Percentiles rank a stretch among this genome's conserved stretches.
phyloP scores from a whole-genome alignment of 2,113 vertebrate genomes.

The Hystrix brachyura region DNA sequence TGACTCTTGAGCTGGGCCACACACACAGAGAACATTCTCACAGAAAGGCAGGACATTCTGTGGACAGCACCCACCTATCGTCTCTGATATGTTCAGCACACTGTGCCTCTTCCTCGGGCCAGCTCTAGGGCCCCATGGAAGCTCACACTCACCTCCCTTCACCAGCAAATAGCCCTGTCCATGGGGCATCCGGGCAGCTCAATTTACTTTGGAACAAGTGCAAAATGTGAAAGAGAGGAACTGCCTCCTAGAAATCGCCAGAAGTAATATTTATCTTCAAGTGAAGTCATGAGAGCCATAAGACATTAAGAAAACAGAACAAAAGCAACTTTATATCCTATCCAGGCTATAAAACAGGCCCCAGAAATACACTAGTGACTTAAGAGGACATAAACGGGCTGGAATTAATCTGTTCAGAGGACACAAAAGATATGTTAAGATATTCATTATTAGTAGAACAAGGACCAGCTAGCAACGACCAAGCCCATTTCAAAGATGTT shows the following conservation, averaged over 20 bases:
- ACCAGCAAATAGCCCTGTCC: background rate
- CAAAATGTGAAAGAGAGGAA: background rate
- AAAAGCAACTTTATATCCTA: background rate
- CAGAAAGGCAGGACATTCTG: background rate
- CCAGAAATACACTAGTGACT: background rate
- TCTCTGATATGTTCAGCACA: background rate
- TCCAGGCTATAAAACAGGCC: background rate
- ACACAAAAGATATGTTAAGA: background rate
- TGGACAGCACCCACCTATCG: background rate
- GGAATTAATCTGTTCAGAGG: background rate
- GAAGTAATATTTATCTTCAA: background rate
- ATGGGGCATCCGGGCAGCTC: too few relatives aligned
- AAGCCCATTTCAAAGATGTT: background rate
- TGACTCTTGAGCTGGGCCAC: background rate
- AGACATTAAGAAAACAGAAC: background rate
- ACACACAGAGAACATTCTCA: background rate
- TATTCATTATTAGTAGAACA: too few relatives aligned
- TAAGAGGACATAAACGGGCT: background rate
- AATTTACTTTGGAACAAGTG: background rate
- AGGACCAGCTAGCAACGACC: background rate
- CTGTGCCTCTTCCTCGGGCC: background rate
- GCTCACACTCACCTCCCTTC: background rate
- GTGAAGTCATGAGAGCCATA: background rate
- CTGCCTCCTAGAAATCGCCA: background rate
- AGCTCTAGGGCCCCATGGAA: background rate